Conservation (phyloP, 1,140 invertebrate genomes). For the Penaeus japonicus region DNA sequence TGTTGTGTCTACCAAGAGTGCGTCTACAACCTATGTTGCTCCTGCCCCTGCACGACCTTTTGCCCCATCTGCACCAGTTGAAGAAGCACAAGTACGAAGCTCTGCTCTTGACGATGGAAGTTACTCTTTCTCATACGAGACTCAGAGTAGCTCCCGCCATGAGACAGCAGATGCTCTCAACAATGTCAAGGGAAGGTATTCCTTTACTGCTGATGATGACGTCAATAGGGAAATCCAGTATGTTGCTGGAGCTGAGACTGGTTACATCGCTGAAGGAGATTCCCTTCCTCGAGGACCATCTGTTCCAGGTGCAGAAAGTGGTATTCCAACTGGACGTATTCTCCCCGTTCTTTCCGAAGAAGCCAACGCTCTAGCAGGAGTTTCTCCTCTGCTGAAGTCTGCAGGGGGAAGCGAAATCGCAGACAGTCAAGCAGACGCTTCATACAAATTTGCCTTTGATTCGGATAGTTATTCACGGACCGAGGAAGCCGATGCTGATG, state of each 20-base stretch:
- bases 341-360: not conserved
- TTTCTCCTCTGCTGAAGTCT: not conserved
- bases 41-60: not conserved
- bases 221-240: not conserved
- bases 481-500: not conserved
- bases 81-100: not conserved
- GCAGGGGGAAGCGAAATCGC: too few species aligned
- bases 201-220: not conserved
- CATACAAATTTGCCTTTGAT: too few species aligned
- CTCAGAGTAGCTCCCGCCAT: not conserved
- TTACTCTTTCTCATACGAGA: not conserved
- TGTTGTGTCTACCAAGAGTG: not conserved
- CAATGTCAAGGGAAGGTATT: not conserved
- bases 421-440: too few species aligned
- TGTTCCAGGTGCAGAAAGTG: not conserved
- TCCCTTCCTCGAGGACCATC: slow-evolving; percentile 14
- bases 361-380: not conserved
- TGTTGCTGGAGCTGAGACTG: slow-evolving; percentile 20
- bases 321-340: not conserved
- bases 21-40: not conserved
- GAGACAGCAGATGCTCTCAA: not conserved
- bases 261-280: slow-evolving; percentile 26
- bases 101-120: not conserved
- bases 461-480: too few species aligned
- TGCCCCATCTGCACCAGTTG: not conserved